A percentile compares a stretch with the other conserved stretches of the same genome.
phyloP scores from a whole-genome alignment of 2,797 vertebrate genomes.

The Danio kyathit region DNA sequence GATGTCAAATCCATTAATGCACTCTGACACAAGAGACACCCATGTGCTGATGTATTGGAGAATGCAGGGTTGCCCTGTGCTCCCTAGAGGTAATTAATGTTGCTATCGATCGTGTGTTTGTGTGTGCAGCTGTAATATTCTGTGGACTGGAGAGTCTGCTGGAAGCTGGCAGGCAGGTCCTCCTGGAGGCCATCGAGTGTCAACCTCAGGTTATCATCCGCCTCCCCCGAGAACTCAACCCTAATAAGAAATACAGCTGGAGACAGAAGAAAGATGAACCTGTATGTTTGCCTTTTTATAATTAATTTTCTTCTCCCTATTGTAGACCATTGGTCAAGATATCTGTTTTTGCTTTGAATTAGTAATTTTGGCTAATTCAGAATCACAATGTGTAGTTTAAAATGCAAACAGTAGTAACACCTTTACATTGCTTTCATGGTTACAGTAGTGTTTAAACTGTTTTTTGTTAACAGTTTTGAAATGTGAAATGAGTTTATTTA shows the following conservation, averaged over 20 bases:
- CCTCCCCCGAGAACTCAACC: conserved; percentile 90
- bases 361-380: neutral
- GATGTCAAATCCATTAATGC: conserved; percentile 20
- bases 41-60: conserved; percentile 38
- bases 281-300: conserved; percentile 71
- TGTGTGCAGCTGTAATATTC: conserved; percentile 72
- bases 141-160: conserved; percentile 90
- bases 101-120: conserved; percentile 60
- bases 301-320: conserved; percentile 28
- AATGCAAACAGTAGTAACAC: neutral
- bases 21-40: neutral
- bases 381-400: neutral
- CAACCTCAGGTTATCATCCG: conserved; percentile 83
- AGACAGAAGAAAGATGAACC: conserved; percentile 94
- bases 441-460: no score
- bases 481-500: neutral
- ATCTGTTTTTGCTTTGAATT: neutral
- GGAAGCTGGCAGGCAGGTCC: conserved; percentile 90
- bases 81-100: conserved; percentile 44
- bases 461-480: neutral
- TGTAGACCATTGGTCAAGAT: conserved; percentile 15
- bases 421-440: neutral
- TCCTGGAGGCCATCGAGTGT: conserved; percentile 91
- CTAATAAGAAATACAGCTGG: conserved; percentile 98
- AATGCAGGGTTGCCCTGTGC: conserved; percentile 14